phyloP scores from a whole-genome alignment of 2,797 vertebrate genomes.

The Tinamus major region DNA sequence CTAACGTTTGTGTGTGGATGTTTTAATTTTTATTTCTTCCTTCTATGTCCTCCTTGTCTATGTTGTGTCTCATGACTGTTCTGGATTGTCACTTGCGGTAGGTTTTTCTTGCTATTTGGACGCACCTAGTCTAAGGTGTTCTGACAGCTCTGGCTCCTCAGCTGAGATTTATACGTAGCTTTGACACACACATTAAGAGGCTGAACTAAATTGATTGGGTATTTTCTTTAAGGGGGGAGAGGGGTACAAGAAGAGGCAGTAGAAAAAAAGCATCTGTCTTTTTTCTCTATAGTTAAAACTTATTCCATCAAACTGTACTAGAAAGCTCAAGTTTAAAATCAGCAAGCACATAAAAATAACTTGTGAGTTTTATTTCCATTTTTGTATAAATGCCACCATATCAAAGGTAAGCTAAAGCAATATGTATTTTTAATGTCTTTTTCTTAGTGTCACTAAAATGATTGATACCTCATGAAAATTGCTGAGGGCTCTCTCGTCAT shows the following conservation, averaged over 20 bases:
- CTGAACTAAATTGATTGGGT: constrained; percentile 94
- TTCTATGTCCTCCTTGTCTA: constrained; percentile 99
- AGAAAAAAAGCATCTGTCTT: constrained; percentile 18
- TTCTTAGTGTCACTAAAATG: constrained; percentile 9
- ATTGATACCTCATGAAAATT: not conserved
- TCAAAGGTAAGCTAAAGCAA: constrained; percentile 30
- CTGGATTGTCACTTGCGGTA: constrained; percentile 99
- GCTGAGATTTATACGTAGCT: constrained; percentile 85
- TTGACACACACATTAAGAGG: constrained; percentile 88
- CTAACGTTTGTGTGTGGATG: constrained; percentile 92
- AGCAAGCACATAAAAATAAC: constrained; percentile 14
- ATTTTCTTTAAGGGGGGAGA: not conserved
- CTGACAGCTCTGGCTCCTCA: constrained; percentile 88
- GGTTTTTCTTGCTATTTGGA: constrained; percentile 95
- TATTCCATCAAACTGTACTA: constrained; percentile 65
- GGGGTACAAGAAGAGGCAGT: not conserved
- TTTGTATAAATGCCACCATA: constrained; percentile 37
- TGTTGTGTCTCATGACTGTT: constrained; percentile 99
- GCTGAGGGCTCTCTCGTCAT: not conserved
- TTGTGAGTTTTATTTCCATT: constrained; percentile 21
- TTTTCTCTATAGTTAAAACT: constrained; percentile 27
- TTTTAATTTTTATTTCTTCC: constrained; percentile 99
- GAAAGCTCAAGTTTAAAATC: constrained; percentile 73
- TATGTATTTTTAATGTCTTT: constrained; percentile 19
- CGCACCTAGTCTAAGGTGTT: constrained; percentile 89